Evolutionary conservation across 2,888 invertebrate genomes (phyloP), one percentile per base, ranked within the genome.

Genomic region (Mystacides longicornis): DNA sequence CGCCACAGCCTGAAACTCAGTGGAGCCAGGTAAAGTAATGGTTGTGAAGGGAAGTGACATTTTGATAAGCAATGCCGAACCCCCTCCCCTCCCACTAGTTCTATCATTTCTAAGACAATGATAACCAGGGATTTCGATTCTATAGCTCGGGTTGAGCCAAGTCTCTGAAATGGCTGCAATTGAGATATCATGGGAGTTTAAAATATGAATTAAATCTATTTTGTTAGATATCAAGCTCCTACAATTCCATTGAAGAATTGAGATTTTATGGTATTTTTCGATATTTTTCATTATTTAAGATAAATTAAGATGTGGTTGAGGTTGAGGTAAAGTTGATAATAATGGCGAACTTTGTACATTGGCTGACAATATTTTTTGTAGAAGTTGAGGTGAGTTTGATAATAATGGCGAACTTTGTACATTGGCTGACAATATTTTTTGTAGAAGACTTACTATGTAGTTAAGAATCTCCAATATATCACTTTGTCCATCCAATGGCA

Each of bases 201-300:
- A 14, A 4, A 20, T 5, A 16, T 2, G 16, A 16, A 16, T 46
- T 5, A 46, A 19, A 4, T 46, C 46, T 19, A 19, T 14, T 7
- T 20, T 46, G 20, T 46, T 46, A 21, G 46, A 46, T 7, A 46
- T 21, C 20, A 21, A 18, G 20, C 19, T 46, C 14, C 46, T 18
- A 20, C 46, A 46, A 21, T 46, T 46, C 46, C 46, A 46, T 46
- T 46, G 46, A 20, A 46, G 46, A 18, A 18, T 9, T 3, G 19
- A 46, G 14, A n/a, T n/a, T n/a, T 4, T 18, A 19, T 5, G 7
- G 4, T 46, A 4, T 19, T 4, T 46, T 20, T 20, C 19, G 4
- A 9, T 14, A 5, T 46, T 46, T 4, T 16, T 21, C 46, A 46
- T 46, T 46, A 7, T 9, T 4, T 19, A 14, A 31, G 14, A 9